Evolutionary conservation across 92 coral and sea anemone genomes (phyloP).

Genomic region (Phenganax stokvisi): DNA sequence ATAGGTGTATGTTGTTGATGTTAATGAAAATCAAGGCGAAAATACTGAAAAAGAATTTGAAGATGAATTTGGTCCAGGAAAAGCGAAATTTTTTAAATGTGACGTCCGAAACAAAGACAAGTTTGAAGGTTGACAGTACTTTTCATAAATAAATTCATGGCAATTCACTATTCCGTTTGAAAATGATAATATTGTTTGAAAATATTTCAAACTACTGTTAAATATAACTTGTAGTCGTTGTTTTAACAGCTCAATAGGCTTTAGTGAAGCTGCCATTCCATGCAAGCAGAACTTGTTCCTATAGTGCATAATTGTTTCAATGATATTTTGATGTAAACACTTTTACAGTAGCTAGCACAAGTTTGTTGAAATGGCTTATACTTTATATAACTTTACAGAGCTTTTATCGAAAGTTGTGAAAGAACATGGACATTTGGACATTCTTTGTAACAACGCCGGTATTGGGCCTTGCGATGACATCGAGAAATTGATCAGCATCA

Average conservation of each 20-base stretch:
- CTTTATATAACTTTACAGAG: background rate
- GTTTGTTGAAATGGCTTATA: too few species aligned
- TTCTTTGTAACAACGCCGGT: slow-evolving; percentile 17
- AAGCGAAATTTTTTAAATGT: background rate
- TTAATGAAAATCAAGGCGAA: background rate
- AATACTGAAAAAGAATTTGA: background rate
- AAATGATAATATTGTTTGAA: too few species aligned
- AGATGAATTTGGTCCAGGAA: slow-evolving; percentile 11
- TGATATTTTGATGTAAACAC: too few species aligned
- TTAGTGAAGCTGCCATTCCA: too few species aligned
- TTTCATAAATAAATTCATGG: background rate
- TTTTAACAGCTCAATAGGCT: too few species aligned
- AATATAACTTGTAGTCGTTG: too few species aligned
- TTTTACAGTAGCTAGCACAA: too few species aligned
- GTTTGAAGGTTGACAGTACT: background rate
- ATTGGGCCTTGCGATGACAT: background rate
- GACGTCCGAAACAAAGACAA: background rate
- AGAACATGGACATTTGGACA: slow-evolving; percentile 10
- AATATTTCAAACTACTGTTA: too few species aligned
- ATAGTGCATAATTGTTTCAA: too few species aligned
- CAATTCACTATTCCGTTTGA: too few species aligned
- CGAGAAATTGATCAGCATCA: background rate
- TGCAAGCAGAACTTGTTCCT: too few species aligned
- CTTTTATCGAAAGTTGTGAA: background rate
- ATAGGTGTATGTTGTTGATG: background rate